phyloP scores from a whole-genome alignment of 2,888 invertebrate species.

The Theretra japonica region DNA sequence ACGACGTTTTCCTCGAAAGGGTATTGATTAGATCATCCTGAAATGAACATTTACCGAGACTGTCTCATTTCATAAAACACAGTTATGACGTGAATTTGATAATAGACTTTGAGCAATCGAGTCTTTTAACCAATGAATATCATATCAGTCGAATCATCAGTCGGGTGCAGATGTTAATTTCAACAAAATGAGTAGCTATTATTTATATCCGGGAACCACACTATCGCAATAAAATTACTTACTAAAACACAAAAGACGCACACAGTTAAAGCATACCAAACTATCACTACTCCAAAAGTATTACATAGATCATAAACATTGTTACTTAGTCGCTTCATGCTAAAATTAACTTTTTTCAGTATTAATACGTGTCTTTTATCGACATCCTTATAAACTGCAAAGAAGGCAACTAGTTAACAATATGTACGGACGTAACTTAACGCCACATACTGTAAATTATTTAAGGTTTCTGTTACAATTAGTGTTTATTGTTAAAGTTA shows the following conservation, averaged over 20 bases:
- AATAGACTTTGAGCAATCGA: conserved; percentile 1
- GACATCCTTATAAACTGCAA: neutral
- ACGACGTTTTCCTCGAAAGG: neutral
- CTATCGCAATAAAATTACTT: conserved; percentile 8
- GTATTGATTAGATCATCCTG: neutral
- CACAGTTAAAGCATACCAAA: conserved; percentile 25
- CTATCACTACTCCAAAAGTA: conserved; percentile 20
- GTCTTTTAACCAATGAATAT: neutral
- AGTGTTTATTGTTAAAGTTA: neutral
- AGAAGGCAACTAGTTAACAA: conserved; percentile 8
- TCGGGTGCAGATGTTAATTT: neutral
- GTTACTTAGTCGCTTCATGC: neutral
- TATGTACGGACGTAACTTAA: neutral
- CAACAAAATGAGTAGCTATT: neutral
- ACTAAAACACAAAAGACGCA: conserved; percentile 24
- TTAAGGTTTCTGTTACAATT: neutral
- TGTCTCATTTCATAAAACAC: neutral
- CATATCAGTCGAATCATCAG: neutral
- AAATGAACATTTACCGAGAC: neutral
- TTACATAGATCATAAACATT: conserved; percentile 11
- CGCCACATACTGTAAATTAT: neutral
- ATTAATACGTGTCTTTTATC: conserved; percentile 9
- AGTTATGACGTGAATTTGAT: neutral
- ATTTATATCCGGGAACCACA: neutral
- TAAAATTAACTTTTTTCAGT: neutral